phyloP scores from a whole-genome alignment of 30 jellyfish, hydroid and myxozoan genomes.

The Catostylus mosaicus region DNA sequence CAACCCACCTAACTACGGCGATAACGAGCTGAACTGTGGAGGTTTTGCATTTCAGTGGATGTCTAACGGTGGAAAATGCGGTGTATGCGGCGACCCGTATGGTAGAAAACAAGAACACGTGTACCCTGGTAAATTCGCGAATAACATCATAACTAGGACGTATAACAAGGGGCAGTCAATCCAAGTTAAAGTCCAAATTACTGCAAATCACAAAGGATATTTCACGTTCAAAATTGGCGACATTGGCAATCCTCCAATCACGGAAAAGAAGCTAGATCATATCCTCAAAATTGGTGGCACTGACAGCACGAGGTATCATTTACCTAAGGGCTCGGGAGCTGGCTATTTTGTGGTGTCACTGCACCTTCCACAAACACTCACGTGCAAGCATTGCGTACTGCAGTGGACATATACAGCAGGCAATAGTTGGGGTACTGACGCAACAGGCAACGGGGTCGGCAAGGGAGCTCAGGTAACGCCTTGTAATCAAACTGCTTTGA shows the following conservation, averaged over 20 bases:
- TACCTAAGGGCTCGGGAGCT: conserved; percentile 19
- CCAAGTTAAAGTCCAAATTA: conserved; percentile 36
- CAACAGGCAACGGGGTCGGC: conserved; percentile 47
- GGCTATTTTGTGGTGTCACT: conserved; percentile 33
- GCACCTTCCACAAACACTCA: conserved; percentile 26
- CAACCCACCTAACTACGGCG: conserved; percentile 53
- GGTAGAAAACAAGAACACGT: conserved; percentile 18
- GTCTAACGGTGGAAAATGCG: conserved; percentile 51
- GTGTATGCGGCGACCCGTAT: conserved; percentile 73
- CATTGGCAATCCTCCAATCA: conserved; percentile 21
- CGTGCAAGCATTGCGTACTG: conserved; percentile 55
- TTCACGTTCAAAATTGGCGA: conserved; percentile 45
- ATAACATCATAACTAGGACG: conserved; percentile 32
- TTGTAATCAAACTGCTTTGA: background rate
- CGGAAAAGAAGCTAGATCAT: conserved; percentile 40
- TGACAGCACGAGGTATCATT: background rate
- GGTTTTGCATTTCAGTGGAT: conserved; percentile 52
- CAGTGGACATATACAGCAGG: conserved; percentile 66
- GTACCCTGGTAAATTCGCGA: conserved; percentile 57
- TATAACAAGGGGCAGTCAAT: conserved; percentile 52
- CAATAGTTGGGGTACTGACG: conserved; percentile 64
- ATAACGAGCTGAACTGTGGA: conserved; percentile 69
- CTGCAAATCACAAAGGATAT: conserved; percentile 66
- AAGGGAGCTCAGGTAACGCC: conserved; percentile 37
- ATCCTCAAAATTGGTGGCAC: conserved; percentile 31